Evolutionary conservation across 1,140 invertebrate genomes (phyloP).

Genomic region (Drosophila saltans): DNA sequence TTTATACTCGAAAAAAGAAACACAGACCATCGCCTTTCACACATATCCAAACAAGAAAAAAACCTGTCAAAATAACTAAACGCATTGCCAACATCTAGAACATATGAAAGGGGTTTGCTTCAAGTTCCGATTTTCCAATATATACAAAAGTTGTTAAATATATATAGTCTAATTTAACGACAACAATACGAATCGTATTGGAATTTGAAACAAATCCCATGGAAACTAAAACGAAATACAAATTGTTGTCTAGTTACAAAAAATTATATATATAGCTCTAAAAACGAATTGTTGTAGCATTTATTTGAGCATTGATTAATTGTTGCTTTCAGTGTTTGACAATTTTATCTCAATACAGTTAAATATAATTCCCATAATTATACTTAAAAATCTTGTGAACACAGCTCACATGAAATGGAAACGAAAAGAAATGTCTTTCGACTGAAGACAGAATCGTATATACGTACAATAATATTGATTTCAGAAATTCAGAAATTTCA

Average conservation of each 20-base stretch:
- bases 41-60: constrained; percentile 62
- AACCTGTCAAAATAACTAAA: constrained; percentile 28
- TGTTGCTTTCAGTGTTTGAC: constrained; percentile 70
- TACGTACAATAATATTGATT: too few relatives aligned
- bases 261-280: not conserved
- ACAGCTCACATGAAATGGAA: not conserved
- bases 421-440: not conserved
- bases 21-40: constrained; percentile 51
- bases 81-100: constrained; percentile 68
- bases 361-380: constrained; percentile 1
- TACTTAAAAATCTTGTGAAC: not conserved
- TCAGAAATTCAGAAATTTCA: not conserved
- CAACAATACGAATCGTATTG: too few relatives aligned
- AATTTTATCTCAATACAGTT: constrained; percentile 6
- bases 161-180: constrained; percentile 4
- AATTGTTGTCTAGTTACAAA: constrained; percentile 57
- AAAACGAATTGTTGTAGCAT: constrained; percentile 46
- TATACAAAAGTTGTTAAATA: constrained; percentile 3
- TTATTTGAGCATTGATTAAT: constrained; percentile 55
- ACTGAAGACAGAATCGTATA: too few relatives aligned
- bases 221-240: constrained; percentile 23
- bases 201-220: not conserved
- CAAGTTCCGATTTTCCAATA: not conserved
- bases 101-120: constrained; percentile 27
- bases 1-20: constrained; percentile 30